phyloP scores from a whole-genome alignment of 1,140 invertebrate genomes.

The Drosophila insularis region DNA sequence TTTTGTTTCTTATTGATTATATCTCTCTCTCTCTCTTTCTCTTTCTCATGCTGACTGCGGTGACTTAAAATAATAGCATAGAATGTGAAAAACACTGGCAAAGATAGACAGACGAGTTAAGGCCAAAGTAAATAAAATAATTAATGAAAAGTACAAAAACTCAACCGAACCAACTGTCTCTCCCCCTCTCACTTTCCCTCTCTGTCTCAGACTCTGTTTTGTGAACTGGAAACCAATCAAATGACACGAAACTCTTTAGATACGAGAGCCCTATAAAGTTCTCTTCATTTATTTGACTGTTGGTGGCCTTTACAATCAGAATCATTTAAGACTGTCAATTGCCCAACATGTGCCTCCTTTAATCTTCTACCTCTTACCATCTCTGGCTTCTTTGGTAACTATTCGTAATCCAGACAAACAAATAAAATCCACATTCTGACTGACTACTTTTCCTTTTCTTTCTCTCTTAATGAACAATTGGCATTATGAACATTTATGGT shows the following conservation, averaged over 20 bases:
- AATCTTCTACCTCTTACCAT: no score
- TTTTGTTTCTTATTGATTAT: background rate
- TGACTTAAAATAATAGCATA: background rate
- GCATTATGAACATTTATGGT: background rate
- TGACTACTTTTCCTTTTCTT: background rate
- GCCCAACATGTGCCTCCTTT: no score
- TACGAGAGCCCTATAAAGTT: background rate
- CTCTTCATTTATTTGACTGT: no score
- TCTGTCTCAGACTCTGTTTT: no score
- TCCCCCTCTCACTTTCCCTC: background rate
- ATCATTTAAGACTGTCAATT: no score
- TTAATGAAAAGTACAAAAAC: slow-evolving; percentile 5
- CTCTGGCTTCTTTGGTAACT: no score
- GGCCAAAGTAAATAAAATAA: slow-evolving; percentile 5
- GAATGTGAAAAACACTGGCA: background rate
- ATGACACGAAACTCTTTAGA: slow-evolving; percentile 1
- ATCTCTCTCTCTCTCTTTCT: background rate
- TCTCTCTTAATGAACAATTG: background rate
- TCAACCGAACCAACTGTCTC: background rate
- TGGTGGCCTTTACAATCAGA: no score
- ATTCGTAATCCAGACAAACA: no score
- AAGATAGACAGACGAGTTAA: background rate
- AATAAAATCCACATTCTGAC: background rate
- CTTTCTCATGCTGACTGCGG: background rate
- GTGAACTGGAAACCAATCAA: background rate